Evolutionary conservation across 2,888 invertebrate species (phyloP).

Genomic region (Acanthoscelides obtectus): DNA sequence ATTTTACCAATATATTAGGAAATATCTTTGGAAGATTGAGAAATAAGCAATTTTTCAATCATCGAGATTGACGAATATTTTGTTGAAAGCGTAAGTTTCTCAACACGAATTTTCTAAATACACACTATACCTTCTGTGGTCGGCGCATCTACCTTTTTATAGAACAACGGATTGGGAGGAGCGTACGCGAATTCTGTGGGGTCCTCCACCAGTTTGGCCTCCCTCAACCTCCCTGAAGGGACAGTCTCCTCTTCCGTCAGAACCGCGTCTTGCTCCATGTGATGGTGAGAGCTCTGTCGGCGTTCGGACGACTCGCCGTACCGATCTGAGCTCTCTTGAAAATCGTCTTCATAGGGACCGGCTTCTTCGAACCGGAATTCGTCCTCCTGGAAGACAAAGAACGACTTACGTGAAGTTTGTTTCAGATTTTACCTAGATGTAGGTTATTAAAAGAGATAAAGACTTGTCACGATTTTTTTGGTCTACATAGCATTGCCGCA

Average conservation of each 20-base stretch:
- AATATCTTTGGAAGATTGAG: no score
- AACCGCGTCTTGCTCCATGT: slow-evolving; percentile 6
- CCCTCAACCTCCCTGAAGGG: slow-evolving; percentile 17
- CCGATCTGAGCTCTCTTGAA: background rate
- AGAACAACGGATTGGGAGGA: slow-evolving; percentile 44
- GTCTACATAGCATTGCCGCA: no score
- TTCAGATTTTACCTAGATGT: no score
- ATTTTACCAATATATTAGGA: no score
- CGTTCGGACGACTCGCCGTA: background rate
- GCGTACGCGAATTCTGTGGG: slow-evolving; percentile 42
- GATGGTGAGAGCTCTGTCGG: background rate
- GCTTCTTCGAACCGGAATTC: slow-evolving; percentile 29
- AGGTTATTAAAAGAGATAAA: no score
- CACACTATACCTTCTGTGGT: background rate
- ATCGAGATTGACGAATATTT: no score
- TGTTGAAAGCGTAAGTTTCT: background rate
- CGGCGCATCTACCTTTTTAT: slow-evolving; percentile 23
- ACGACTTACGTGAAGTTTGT: no score
- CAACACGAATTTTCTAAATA: background rate
- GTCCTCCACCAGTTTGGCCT: slow-evolving; percentile 32
- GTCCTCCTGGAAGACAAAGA: slow-evolving; percentile 23
- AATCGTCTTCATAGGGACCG: background rate
- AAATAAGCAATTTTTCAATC: no score
- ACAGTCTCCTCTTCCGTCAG: slow-evolving; percentile 15
- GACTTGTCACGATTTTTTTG: no score